Evolutionary conservation across 2,888 invertebrate genomes (phyloP).

Genomic region (Meandrusa payeni): DNA sequence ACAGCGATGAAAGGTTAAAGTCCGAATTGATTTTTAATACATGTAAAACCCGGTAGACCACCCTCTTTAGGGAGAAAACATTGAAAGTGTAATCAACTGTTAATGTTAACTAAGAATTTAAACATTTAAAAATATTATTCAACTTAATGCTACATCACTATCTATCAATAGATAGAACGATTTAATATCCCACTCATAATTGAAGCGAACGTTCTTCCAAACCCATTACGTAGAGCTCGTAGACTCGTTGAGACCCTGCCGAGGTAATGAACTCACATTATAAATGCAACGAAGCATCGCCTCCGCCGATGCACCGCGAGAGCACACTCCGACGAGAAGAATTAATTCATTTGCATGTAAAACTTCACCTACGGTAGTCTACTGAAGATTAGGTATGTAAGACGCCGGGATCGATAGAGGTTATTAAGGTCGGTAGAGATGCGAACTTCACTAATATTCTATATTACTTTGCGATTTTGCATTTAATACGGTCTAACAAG

Average conservation of each 20-base stretch:
- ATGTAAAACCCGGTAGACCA: too few species aligned
- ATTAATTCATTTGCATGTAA: slow-evolving; percentile 80
- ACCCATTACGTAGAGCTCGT: slow-evolving; percentile 63
- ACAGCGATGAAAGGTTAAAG: too few species aligned
- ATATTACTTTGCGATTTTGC: background rate
- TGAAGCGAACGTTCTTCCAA: slow-evolving; percentile 74
- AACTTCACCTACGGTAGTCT: slow-evolving; percentile 62
- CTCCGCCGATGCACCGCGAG: slow-evolving; percentile 57
- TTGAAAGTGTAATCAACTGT: too few species aligned
- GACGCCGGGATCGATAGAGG: slow-evolving; percentile 36
- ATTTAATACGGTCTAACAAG: background rate
- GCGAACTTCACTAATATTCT: slow-evolving; percentile 19
- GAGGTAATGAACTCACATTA: slow-evolving; percentile 78
- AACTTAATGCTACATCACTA: background rate
- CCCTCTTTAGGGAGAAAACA: too few species aligned
- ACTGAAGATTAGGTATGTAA: slow-evolving; percentile 59
- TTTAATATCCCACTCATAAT: slow-evolving; percentile 75
- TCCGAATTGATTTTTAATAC: too few species aligned
- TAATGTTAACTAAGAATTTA: too few species aligned
- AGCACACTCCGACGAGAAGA: slow-evolving; percentile 68
- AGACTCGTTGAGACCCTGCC: slow-evolving; percentile 57
- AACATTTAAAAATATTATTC: too few species aligned
- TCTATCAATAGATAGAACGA: slow-evolving; percentile 51
- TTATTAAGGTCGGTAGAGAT: slow-evolving; percentile 37
- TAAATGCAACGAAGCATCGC: slow-evolving; percentile 78